A percentile compares a stretch with the other conserved stretches of the same genome.
Evolutionary conservation across 2,113 vertebrate species (phyloP).

Genomic region (Antechinus stuartii): DNA sequence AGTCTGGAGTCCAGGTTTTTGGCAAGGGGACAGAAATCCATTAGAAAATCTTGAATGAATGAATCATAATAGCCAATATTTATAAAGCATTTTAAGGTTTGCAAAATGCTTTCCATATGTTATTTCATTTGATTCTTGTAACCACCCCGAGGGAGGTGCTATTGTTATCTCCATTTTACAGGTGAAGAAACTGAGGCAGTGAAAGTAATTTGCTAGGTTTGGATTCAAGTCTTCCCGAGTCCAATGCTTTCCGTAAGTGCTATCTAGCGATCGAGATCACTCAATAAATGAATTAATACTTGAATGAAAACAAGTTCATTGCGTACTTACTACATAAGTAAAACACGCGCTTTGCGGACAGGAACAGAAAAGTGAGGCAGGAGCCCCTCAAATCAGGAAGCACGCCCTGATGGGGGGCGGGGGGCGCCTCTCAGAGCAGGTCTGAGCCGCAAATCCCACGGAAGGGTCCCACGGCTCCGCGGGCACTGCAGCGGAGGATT

Average conservation of each 20-base stretch:
- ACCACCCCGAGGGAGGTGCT: not conserved
- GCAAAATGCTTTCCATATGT: not conserved
- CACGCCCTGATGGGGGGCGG: too few relatives aligned
- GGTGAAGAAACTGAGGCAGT: not conserved
- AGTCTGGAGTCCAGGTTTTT: not conserved
- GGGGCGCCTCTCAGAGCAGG: not conserved
- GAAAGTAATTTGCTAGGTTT: not conserved
- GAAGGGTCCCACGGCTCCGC: not conserved
- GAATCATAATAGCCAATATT: not conserved
- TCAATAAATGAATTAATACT: not conserved
- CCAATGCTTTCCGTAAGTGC: not conserved
- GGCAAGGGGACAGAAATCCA: not conserved
- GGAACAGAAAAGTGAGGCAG: not conserved
- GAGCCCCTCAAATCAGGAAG: too few relatives aligned
- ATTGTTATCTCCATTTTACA: not conserved
- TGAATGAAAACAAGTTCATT: not conserved
- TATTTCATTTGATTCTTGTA: not conserved
- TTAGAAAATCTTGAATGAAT: not conserved
- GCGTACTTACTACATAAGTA: not conserved
- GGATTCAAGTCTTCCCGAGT: not conserved
- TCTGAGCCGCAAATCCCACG: not conserved
- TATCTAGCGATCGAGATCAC: not conserved
- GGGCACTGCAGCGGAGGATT: not conserved
- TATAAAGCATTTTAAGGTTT: not conserved
- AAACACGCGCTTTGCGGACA: not conserved